Conservation (phyloP, 2,113 vertebrate species). For the Brienomyrus brachyistius region DNA sequence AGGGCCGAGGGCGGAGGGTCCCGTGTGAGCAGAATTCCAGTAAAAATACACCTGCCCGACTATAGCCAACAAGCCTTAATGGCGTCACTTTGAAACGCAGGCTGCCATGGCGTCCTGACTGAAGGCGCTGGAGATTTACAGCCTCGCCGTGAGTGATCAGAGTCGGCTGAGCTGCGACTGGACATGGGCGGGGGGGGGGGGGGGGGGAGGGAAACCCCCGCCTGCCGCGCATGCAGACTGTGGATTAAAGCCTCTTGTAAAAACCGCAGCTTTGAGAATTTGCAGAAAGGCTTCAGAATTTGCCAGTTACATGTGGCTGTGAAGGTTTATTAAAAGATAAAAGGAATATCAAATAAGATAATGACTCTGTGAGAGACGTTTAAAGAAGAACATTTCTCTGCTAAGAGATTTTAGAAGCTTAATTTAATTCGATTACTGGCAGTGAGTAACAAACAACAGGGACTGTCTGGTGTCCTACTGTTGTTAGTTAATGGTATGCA, state of each 20-base stretch:
- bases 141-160: not conserved
- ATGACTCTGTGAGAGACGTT: not conserved
- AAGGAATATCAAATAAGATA: not conserved
- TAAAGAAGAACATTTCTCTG: not conserved
- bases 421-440: not conserved
- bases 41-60: constrained; percentile 1
- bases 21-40: not conserved
- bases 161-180: not conserved
- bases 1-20: not conserved
- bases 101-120: not conserved
- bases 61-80: not conserved
- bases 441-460: not conserved
- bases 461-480: not conserved
- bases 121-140: not conserved
- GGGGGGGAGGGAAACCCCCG: no score
- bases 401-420: not conserved
- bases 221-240: not conserved
- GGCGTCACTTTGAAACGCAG: not conserved
- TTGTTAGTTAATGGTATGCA: not conserved
- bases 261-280: not conserved
- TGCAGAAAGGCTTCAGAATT: not conserved
- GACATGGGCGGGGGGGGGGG: not conserved
- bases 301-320: not conserved
- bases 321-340: not conserved
- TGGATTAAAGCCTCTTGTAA: not conserved